Evolutionary conservation across 2,797 vertebrate species (phyloP).

Genomic region (Synaphobranchus kaupii): DNA sequence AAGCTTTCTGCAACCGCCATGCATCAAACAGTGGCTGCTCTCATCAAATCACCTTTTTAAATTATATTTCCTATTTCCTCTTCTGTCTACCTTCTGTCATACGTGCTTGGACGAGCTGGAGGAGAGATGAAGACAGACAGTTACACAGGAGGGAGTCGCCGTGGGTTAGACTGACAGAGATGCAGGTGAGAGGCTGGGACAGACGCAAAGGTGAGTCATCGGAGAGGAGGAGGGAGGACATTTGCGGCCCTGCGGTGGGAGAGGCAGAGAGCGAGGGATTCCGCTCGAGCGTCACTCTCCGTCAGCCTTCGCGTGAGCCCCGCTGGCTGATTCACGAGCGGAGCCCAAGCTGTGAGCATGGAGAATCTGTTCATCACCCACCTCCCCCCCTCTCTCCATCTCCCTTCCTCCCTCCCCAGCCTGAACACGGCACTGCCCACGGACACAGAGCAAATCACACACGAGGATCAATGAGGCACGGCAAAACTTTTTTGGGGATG

Average conservation of each 20-base stretch:
- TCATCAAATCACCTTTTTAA: neutral
- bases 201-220: conserved; percentile 17
- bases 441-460: conserved; percentile 12
- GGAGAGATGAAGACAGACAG: conserved; percentile 16
- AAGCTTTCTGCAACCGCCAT: neutral
- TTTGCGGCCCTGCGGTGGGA: conserved; percentile 22
- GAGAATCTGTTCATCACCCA: neutral
- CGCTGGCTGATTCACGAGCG: conserved; percentile 20
- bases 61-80: neutral
- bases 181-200: conserved; percentile 23
- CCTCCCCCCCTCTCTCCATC: conserved; percentile 36
- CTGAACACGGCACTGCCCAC: conserved; percentile 28
- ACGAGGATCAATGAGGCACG: neutral
- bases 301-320: neutral
- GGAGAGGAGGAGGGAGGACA: neutral
- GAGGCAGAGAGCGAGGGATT: conserved; percentile 28
- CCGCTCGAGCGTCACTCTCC: conserved; percentile 39
- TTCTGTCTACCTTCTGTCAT: neutral
- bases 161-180: conserved; percentile 23
- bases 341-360: conserved; percentile 13
- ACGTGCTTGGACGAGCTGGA: neutral
- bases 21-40: neutral
- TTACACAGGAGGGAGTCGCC: neutral
- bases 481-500: neutral
- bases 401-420: conserved; percentile 30